Conservation (phyloP, 2,888 invertebrate species). For the Pachydiplax longipennis region DNA sequence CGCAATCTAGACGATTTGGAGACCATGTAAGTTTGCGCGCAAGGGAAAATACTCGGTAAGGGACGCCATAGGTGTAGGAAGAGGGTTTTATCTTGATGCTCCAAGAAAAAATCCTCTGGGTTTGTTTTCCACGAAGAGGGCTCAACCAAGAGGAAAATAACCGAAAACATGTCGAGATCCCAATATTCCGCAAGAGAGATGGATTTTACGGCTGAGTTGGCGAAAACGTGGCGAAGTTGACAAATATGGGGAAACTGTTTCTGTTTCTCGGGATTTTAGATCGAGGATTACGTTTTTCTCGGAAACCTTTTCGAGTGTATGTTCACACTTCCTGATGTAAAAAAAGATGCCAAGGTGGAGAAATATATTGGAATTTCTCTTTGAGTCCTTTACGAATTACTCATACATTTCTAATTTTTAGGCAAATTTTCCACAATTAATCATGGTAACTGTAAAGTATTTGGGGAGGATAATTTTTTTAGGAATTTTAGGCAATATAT, state of each 20-base stretch:
- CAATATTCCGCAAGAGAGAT: background rate
- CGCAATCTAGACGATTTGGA: background rate
- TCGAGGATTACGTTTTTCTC: too few species aligned
- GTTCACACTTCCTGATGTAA: too few species aligned
- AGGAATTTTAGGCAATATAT: too few species aligned
- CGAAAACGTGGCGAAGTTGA: background rate
- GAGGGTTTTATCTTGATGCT: background rate
- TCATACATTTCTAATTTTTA: too few species aligned
- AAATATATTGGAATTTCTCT: too few species aligned
- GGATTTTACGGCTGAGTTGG: background rate
- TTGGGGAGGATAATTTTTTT: too few species aligned
- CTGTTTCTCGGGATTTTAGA: background rate
- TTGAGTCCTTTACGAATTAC: too few species aligned
- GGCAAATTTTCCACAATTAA: too few species aligned
- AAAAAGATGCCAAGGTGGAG: background rate
- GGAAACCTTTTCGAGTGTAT: too few species aligned
- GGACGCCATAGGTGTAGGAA: background rate
- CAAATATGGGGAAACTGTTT: background rate
- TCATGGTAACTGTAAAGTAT: too few species aligned
- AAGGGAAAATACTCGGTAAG: background rate
- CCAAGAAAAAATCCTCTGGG: background rate
- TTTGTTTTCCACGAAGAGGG: background rate
- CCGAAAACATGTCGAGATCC: background rate
- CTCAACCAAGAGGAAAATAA: background rate
- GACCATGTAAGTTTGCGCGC: background rate